Evolutionary conservation across 2,113 vertebrate species (phyloP), one percentile per base, ranked within the genome.

Genomic region (Lampris megalopsis): DNA sequence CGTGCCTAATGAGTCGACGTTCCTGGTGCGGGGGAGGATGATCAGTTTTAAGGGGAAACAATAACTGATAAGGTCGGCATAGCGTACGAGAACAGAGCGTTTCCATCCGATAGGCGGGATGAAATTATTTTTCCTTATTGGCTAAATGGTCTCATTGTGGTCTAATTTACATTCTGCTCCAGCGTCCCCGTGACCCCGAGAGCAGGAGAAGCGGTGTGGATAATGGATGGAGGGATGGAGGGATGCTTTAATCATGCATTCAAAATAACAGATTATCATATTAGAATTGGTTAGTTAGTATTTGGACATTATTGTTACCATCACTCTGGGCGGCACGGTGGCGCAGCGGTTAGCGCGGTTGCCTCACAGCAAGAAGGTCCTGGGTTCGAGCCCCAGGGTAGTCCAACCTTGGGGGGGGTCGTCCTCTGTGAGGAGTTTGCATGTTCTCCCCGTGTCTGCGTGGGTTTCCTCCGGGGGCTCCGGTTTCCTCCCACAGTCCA

Each of bases 31-130:
- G 41, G 68, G 75, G 73, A 75, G 80, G 24, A 24, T 24, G 24
- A 24, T 24, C 24, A 24, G 24, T 24, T 24, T 75, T 50, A 5
- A 71, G 61, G 45, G 70, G 77, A 75, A 60, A 41, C 47, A 67
- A 57, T 49, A 40, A 62, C 47, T 59, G 63, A 73, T 35, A 6
- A 8, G 53, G 35, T 62, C 81, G 85, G 79, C 41, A 49, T 74
- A 63, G 65, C 56, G 75, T 76, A 47, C 50, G 49, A 69, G 45
- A 82, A 79, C 6, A 35, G 54, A 71, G 54, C 73, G 82, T 72
- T 65, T 69, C 40, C 1, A 43, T 75, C 66, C 11, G 42, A 38
- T 60, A 62, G 47, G 24, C 24, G 24, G 24, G 24, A 71, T 38
- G 38, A 1, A 59, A 58, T 74, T 64, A 6, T 9, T 24, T 41